phyloP scores from a whole-genome alignment of 1,140 invertebrate genomes.

The Arctopsyche grandis region DNA sequence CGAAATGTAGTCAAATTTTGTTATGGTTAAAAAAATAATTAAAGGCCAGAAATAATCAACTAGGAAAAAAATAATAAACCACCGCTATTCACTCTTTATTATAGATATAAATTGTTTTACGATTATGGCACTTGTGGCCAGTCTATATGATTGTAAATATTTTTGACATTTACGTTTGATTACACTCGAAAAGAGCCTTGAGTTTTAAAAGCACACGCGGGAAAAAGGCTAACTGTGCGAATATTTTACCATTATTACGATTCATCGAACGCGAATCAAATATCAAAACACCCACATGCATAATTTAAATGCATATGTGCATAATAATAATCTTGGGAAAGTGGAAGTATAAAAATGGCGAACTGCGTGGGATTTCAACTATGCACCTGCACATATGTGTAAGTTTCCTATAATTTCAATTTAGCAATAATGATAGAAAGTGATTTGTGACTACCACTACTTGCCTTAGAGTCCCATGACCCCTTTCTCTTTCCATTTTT shows the following conservation, averaged over 20 bases:
- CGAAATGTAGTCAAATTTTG: too few species aligned
- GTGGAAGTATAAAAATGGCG: too few species aligned
- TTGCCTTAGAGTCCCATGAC: conserved; percentile 53
- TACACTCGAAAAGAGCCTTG: neutral
- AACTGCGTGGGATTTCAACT: neutral
- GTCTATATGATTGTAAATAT: too few species aligned
- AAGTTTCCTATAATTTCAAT: too few species aligned
- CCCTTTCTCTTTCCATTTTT: conserved; percentile 53
- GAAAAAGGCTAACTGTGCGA: conserved; percentile 14
- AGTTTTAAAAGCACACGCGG: neutral
- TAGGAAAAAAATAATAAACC: too few species aligned
- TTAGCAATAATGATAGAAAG: neutral
- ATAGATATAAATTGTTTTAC: too few species aligned
- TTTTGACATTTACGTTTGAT: conserved; percentile 2
- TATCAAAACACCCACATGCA: neutral
- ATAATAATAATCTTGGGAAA: neutral
- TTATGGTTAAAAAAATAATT: too few species aligned
- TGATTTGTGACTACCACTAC: neutral
- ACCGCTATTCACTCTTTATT: too few species aligned
- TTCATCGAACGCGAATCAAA: neutral
- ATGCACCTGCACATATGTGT: too few species aligned
- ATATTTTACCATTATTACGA: conserved; percentile 1
- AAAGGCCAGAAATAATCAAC: too few species aligned
- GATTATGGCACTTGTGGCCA: too few species aligned
- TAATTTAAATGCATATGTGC: neutral